Evolutionary conservation across 2,888 invertebrate species (phyloP).

Genomic region (Chrysomela aeneicollis): DNA sequence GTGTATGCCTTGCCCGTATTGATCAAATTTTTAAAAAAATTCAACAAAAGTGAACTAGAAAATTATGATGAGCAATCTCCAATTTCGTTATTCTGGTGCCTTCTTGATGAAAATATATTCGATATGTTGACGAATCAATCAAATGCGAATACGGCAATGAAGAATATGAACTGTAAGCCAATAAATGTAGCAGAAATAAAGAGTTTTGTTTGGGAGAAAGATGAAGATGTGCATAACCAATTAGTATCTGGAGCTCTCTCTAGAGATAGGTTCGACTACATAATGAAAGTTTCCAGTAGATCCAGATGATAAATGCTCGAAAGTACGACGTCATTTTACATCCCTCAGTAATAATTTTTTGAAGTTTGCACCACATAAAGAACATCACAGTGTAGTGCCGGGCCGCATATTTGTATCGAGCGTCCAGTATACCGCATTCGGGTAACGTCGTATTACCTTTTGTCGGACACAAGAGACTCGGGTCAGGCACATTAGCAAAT

Average conservation of each 20-base stretch:
- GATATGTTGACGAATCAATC: conserved; percentile 11
- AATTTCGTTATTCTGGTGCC: conserved; percentile 6
- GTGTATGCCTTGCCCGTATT: no score
- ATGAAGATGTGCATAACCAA: conserved; percentile 20
- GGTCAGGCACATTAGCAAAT: no score
- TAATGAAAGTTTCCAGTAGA: conserved; percentile 18
- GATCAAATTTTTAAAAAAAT: no score
- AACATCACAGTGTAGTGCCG: conserved; percentile 51
- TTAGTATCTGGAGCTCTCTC: conserved; percentile 20
- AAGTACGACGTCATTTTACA: conserved; percentile 48
- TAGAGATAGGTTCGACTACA: conserved; percentile 23
- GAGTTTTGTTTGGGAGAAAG: conserved; percentile 18
- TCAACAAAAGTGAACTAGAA: neutral
- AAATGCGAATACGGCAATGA: conserved; percentile 9
- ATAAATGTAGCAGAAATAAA: conserved; percentile 18
- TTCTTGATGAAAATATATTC: conserved; percentile 19
- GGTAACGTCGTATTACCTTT: no score
- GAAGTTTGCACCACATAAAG: conserved; percentile 46
- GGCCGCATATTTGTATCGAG: conserved; percentile 32
- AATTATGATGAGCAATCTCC: conserved; percentile 9
- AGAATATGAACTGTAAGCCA: conserved; percentile 13
- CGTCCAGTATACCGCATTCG: no score
- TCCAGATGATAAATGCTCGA: conserved; percentile 34
- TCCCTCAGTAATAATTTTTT: conserved; percentile 44
- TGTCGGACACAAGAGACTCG: no score